Conservation (phyloP, 2,888 invertebrate genomes). For the Drosophila rellima region DNA sequence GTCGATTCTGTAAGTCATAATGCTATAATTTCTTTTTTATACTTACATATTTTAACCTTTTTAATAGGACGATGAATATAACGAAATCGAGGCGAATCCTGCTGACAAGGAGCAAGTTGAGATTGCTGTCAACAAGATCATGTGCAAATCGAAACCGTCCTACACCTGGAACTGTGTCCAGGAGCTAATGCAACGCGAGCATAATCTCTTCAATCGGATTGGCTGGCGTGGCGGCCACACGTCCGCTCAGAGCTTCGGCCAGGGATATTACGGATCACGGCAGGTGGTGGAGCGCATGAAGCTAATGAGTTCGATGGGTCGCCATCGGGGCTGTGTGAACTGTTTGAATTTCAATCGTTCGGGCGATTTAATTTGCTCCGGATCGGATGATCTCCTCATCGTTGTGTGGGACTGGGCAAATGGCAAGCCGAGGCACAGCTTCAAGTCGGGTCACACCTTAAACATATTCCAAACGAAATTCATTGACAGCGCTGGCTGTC, state of each 20-base stretch:
- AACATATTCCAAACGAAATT: constrained; percentile 98
- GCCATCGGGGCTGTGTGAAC: constrained; percentile 96
- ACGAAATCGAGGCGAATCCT: constrained; percentile 34
- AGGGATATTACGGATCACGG: constrained; percentile 89
- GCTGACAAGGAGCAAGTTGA: constrained; percentile 34
- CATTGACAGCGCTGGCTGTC: constrained; percentile 90
- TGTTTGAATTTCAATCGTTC: constrained; percentile 93
- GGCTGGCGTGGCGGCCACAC: constrained; percentile 76
- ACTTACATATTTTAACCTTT: background rate
- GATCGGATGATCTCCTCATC: constrained; percentile 95
- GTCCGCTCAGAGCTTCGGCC: constrained; percentile 46
- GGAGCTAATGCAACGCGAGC: constrained; percentile 82
- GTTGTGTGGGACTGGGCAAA: constrained; percentile 96
- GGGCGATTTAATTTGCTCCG: constrained; percentile 92
- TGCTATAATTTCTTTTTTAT: no score
- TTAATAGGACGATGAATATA: constrained; percentile 40
- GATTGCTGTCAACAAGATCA: constrained; percentile 60
- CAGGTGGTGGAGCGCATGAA: constrained; percentile 93
- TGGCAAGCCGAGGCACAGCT: constrained; percentile 88
- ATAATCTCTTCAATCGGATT: constrained; percentile 66
- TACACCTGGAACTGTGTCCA: constrained; percentile 77
- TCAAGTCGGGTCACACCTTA: constrained; percentile 93
- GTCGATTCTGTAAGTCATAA: constrained; percentile 57
- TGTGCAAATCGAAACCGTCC: constrained; percentile 77
- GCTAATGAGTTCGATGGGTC: constrained; percentile 90